Evolutionary conservation across 2,113 vertebrate genomes (phyloP), one percentile per base, ranked within the genome.

Genomic region (Beaufortia kweichowensis): DNA sequence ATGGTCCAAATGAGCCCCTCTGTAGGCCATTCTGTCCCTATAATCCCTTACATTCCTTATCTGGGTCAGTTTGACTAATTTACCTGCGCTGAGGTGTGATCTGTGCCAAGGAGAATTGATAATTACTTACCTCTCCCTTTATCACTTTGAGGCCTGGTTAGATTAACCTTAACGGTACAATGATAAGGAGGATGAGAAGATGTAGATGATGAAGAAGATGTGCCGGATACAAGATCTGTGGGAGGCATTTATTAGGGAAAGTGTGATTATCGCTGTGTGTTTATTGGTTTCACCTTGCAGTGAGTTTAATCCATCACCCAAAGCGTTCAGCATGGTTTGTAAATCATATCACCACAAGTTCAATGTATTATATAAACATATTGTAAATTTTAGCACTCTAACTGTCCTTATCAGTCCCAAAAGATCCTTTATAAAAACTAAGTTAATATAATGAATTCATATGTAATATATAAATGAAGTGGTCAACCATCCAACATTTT

Each of bases 31-130:
- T 39, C 73, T 75, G 77, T 60, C 64, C 74, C 80, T 78, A 64
- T 85, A 85, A 79, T 86, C 84, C 80, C 75, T 85, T 79, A 82
- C 78, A 84, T 82, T 85, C 70, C 68, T 66, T 76, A 79, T 88
- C 64, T 85, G 79, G 82, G 82, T 88, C 69, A 73, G 64, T 65
- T 61, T 86, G 79, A 86, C 78, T 70, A 75, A 85, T 79, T 23
- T 78, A 72, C 79, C 74, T 70, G 29, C 60, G 56, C 78, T 76
- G 53, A 78, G 62, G 79, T 65, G 57, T 62, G 79, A 82, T 80
- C 79, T 80, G 71, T 79, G 75, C 81, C 83, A 86, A 80, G 81
- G 66, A 82, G 75, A 84, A 72, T 76, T 74, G 74, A 60, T 84
- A 72, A 73, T 75, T 81, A 77, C 74, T 79, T 79, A 82, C 77